Percentiles rank a stretch among this genome's conserved stretches.
These are phyloP conservation scores for Serranus cabrilla DNA, from an alignment of 2,797 vertebrate species.

Conservation along the genomic window DNA sequence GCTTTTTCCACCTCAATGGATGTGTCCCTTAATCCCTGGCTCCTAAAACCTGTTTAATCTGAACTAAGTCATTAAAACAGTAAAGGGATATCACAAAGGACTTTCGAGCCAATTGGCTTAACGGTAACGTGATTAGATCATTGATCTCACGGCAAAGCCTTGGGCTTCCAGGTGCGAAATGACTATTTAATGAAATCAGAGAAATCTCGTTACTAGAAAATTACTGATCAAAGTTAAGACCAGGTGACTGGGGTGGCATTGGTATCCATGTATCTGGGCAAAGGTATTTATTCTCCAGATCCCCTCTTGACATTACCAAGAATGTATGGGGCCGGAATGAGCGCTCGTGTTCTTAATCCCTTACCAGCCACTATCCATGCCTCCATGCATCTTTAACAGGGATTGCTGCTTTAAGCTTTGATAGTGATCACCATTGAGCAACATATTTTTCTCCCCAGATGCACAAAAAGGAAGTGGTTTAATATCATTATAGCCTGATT, in stretches of 20 bases:
- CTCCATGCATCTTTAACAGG: constrained; percentile 71
- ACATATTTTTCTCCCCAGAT: constrained; percentile 29
- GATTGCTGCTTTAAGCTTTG: constrained; percentile 60
- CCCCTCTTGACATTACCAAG: constrained; percentile 78
- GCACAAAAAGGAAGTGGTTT: constrained; percentile 57
- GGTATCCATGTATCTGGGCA: constrained; percentile 71
- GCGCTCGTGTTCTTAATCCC: constrained; percentile 78
- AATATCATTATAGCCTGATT: constrained; percentile 68
- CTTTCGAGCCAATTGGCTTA: constrained; percentile 86
- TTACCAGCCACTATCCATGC: constrained; percentile 68
- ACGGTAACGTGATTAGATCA: constrained; percentile 88
- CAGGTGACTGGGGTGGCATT: constrained; percentile 74
- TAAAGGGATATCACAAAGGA: constrained; percentile 87
- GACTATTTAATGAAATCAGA: constrained; percentile 88
- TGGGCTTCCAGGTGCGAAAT: constrained; percentile 87
- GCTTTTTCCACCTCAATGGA: constrained; percentile 79
- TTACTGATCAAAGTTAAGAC: constrained; percentile 88
- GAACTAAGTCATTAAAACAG: constrained; percentile 87
- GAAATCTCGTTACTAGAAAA: constrained; percentile 88
- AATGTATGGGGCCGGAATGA: constrained; percentile 65
- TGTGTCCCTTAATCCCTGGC: constrained; percentile 84
- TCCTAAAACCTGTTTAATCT: constrained; percentile 86
- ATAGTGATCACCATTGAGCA: constrained; percentile 64
- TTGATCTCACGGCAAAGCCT: constrained; percentile 86
- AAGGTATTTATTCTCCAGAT: constrained; percentile 84